Evolutionary conservation across 2,113 vertebrate species (phyloP), one percentile per base, ranked within the genome.

Genomic region (Indri indri): DNA sequence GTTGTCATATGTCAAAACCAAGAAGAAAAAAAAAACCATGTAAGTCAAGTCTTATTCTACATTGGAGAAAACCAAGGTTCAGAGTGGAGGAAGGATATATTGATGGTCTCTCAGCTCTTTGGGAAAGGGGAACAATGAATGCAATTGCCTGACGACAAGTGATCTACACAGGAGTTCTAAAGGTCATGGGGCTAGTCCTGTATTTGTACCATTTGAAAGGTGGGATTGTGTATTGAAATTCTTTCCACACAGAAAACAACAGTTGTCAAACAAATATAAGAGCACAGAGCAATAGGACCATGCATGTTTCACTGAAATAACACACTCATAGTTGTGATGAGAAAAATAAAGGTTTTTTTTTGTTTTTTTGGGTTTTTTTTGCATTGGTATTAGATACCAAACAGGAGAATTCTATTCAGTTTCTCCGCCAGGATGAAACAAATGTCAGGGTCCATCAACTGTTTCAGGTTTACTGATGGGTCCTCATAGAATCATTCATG

Each of bases 11-110:
- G 73, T 94, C 93, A 91, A 91, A 80, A 59, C 37, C 25, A 40
- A 5, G 40, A 3, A 77, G 94, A 27, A 23, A 18, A 25, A 71
- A 63, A 87, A 47, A 59, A 45, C 25, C 20, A 40, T 22, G 11
- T 40, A 92, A 90, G 57, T 77, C 89, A 70, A 93, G 17, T 81
- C 18, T 89, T 61, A 90, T 81, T 96, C 95, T 85, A 54, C 23
- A 45, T 2, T 32, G 16, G 6, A 90, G 77, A 88, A 88, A 95
- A 63, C 0, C 27, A 66, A 77, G 11, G 14, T 71, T 40, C n/a
- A 85, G 32, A 80, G 2, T 54, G 45, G 42, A 83, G 4, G 18
- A 74, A 57, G 47, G 22, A 27, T 25, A 34, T 77, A 27, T 14
- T 16, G 8, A 94, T 80, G 1, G 0, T 74, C 40, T 59, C 42